phyloP scores from a whole-genome alignment of 1,140 invertebrate species.

The Drosophila suzukii region DNA sequence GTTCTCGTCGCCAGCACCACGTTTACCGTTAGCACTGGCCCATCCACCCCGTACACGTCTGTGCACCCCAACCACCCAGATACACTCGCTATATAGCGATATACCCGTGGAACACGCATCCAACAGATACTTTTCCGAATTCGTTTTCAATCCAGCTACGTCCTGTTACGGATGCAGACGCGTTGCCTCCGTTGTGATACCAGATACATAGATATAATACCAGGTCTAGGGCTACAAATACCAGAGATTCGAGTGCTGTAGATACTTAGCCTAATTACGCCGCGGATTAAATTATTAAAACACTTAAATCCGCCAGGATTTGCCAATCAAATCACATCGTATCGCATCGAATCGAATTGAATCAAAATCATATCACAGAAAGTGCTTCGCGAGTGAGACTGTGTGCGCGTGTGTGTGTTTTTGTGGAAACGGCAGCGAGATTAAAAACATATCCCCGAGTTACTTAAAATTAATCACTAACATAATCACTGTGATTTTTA shows the following conservation, averaged over 20 bases:
- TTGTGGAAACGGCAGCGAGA: conserved; percentile 58
- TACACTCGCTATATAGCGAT: conserved; percentile 1
- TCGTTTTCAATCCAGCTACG: conserved; percentile 83
- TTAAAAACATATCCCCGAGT: conserved; percentile 82
- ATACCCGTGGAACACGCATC: conserved; percentile 36
- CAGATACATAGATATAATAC: conserved; percentile 27
- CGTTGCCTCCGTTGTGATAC: conserved; percentile 74
- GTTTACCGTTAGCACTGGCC: conserved; percentile 36
- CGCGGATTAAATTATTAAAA: conserved; percentile 84
- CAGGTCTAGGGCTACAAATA: conserved; percentile 24
- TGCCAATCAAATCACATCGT: conserved; percentile 25
- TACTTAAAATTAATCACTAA: conserved; percentile 84
- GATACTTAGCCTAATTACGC: conserved; percentile 84
- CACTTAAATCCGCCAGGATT: conserved; percentile 61
- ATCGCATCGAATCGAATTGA: conserved; percentile 13
- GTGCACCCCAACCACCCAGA: conserved; percentile 9
- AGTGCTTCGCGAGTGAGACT: conserved; percentile 34
- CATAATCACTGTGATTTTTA: conserved; percentile 82
- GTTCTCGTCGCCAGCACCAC: conserved; percentile 42
- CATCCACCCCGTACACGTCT: conserved; percentile 1
- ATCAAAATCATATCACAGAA: conserved; percentile 23
- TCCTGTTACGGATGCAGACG: conserved; percentile 84
- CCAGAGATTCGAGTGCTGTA: conserved; percentile 39
- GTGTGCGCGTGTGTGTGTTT: conserved; percentile 22
- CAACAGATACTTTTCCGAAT: conserved; percentile 81